Base-by-base conservation (phyloP, 1,140 invertebrate species). In the Portunus trituberculatus region DNA sequence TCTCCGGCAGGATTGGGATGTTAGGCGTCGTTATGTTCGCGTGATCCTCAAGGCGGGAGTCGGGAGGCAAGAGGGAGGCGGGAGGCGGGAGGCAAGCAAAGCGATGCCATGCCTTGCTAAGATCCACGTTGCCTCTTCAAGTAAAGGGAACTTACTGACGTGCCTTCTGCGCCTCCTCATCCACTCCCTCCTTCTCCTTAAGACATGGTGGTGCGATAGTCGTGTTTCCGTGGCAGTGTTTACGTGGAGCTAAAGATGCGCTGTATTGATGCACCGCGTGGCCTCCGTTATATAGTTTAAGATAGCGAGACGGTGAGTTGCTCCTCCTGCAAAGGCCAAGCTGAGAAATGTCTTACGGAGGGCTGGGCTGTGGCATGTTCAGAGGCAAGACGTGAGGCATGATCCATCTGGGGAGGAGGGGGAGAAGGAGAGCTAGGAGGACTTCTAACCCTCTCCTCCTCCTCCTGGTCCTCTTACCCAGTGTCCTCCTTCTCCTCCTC, bases 401-500 rank as follows among this genome's bases (percentile, higher is more conserved):
- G 67, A 76, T 76, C 67, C 67, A 25, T 25, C 20, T 20, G 67
- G 25, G 67, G 16, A 8, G 8, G 67, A 2, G 20, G 20, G 67
- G 25, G n/a, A n/a, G 67, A n/a, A 76, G 67, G 67, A 76, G 25
- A n/a, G 8, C 20, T 12, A 3, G 67, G 67, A 76, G 20, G 67
- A n/a, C 67, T 2, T 76, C 67, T n/a, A n/a, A 76, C 67, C n/a
- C 67, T 52, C 52, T 88, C 31, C 86, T 31, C 39, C 39, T 39
- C 39, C 39, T 59, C 52, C 10, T 59, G 20, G 39, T 39, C 39
- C 39, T 2, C 31, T 32, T 39, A 39, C 39, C 39, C 52, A 2
- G 52, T n/a, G n/a, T 31, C 86, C 31, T 29, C 86, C 88, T 6
- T 25, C 86, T 88, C 86, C 8, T 88, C 86, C 45, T n/a, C 86